These are phyloP conservation scores for Herpailurus yagouaroundi DNA, from an alignment of 2,113 vertebrate genomes.

Conservation along the genomic window DNA sequence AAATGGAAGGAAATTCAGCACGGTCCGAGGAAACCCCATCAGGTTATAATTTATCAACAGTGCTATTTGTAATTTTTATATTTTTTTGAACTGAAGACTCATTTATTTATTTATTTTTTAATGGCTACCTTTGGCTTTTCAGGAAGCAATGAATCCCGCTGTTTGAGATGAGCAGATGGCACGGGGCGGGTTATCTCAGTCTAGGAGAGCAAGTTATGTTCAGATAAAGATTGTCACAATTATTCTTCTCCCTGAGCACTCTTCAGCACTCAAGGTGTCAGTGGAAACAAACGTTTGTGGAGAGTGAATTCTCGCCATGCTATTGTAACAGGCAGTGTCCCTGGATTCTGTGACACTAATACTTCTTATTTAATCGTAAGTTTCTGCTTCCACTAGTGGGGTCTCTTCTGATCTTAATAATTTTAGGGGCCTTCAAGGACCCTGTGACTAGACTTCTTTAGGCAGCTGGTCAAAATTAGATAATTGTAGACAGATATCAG, in stretches of 20 bases:
- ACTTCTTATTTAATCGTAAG: no score
- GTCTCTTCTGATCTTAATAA: not conserved
- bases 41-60: not conserved
- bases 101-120: not conserved
- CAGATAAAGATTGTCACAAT: not conserved
- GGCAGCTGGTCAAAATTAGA: not conserved
- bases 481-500: not conserved
- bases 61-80: not conserved
- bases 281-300: not conserved
- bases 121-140: not conserved
- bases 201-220: not conserved
- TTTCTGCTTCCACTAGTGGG: not conserved
- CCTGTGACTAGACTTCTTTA: not conserved
- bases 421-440: not conserved
- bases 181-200: not conserved
- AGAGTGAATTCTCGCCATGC: rapidly evolving
- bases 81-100: not conserved
- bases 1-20: not conserved
- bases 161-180: not conserved
- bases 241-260: rapidly evolving
- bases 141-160: rapidly evolving
- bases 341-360: rapidly evolving
- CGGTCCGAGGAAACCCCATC: not conserved
- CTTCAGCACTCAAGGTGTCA: rapidly evolving
- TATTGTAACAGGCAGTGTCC: rapidly evolving